These are phyloP conservation scores for Gadopsis bispinosus DNA, from an alignment of 2,797 vertebrate genomes.

Conservation along the genomic window DNA sequence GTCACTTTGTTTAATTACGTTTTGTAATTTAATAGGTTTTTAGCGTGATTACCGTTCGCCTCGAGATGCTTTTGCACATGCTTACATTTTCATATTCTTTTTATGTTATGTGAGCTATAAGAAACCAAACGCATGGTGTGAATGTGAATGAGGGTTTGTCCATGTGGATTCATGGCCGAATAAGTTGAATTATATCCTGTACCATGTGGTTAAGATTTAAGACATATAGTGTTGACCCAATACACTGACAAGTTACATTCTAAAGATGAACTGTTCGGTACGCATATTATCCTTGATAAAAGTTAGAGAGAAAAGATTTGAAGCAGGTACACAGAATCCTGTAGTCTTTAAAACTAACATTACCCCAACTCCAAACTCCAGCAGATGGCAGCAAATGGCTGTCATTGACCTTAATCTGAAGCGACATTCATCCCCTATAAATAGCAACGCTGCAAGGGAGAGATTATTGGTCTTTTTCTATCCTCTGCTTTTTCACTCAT, in stretches of 20 bases:
- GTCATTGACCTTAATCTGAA: slow-evolving; percentile 62
- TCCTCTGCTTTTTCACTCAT: slow-evolving; percentile 19
- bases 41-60: neutral
- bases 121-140: fast-evolving
- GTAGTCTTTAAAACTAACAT: no score
- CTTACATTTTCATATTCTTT: neutral
- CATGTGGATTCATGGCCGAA: slow-evolving; percentile 29
- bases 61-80: neutral
- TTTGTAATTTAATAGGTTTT: neutral
- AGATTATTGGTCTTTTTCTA: slow-evolving; percentile 60
- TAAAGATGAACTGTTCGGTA: neutral
- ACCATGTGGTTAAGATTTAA: slow-evolving; percentile 3
- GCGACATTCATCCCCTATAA: slow-evolving; percentile 64
- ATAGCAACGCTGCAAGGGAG: slow-evolving; percentile 62
- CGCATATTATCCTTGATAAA: neutral
- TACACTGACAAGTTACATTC: neutral
- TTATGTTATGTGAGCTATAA: slow-evolving; percentile 14
- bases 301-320: neutral
- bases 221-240: neutral
- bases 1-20: slow-evolving; percentile 4
- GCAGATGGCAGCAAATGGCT: slow-evolving; percentile 80
- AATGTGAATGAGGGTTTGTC: slow-evolving; percentile 9
- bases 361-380: slow-evolving; percentile 33
- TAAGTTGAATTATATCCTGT: slow-evolving; percentile 31
- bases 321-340: neutral